Evolutionary conservation across 2,888 invertebrate species (phyloP), one percentile per base, ranked within the genome.

Genomic region (Autographa pulchrina): DNA sequence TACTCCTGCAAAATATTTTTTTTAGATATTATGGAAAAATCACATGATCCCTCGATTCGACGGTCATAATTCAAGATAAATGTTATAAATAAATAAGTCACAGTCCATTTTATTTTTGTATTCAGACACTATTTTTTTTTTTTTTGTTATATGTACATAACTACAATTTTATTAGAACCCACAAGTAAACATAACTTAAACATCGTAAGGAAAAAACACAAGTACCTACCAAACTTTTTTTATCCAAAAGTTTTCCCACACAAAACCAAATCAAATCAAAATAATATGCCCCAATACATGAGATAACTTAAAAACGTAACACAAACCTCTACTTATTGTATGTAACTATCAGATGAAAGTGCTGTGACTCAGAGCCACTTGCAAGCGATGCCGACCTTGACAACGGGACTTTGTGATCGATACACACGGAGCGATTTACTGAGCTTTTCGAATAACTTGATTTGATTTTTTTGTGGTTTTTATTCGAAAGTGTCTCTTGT

Each of bases 331-430:
- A 60, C 65, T 52, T 54, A 77, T 77, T 77, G 31, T 77, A 72
- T 72, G 65, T 78, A 78, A 78, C 81, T 25, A 77, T 68, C 73
- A 73, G 81, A 78, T 78, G 81, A 91, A 91, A 90, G 91, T 89
- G 80, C 66, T 54, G 83, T 91, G 91, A 90, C 81, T 90, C 91
- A 90, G 81, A 81, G 65, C 68, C 71, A 78, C 77, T 82, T 73
- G 83, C 68, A 73, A 73, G 72, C 64, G 38, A 20, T 62, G 70
- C 80, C 78, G 90, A 90, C 90, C 90, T 90, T 90, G 90, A 56
- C 70, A 88, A 86, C 80, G 80, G 80, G 61, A 75, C 82, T 72
- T 70, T 7, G 14, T 38, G 52, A 43, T 38, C 58, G 72, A 5
- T 43, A 16, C 78, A 88, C 87, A 90, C 87, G 58, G 61, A 8